Percentiles rank a stretch among this genome's conserved stretches.
Conservation (phyloP, 2,797 vertebrate genomes). For the Pseudochromis fuscus region DNA sequence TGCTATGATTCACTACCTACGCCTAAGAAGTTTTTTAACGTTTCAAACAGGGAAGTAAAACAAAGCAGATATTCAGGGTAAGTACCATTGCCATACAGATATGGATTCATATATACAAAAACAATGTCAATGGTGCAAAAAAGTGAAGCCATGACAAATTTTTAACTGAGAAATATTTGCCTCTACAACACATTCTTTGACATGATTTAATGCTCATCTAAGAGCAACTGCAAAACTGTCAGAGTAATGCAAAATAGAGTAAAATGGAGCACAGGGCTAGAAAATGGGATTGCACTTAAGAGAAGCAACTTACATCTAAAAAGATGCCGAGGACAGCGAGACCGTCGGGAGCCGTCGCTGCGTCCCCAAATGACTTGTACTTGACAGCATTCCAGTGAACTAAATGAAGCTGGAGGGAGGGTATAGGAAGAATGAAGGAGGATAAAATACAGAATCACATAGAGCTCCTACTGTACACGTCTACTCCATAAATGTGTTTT, state of each 20-base stretch:
- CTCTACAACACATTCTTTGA: no score
- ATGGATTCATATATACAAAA: no score
- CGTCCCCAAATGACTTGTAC: conserved; percentile 91
- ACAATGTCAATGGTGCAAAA: no score
- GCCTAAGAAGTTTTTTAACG: no score
- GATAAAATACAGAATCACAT: neutral
- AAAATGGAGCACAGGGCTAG: neutral
- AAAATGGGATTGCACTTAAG: neutral
- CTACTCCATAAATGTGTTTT: neutral
- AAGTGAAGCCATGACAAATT: no score
- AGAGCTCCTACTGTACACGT: neutral
- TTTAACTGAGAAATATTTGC: no score
- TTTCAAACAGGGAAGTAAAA: neutral
- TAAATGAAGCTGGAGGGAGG: conserved; percentile 90
- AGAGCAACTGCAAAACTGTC: no score
- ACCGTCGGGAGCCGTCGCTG: conserved; percentile 90
- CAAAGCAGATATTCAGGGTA: no score
- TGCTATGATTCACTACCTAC: no score
- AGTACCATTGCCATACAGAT: neutral
- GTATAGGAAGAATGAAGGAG: conserved; percentile 13
- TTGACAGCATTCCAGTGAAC: conserved; percentile 97
- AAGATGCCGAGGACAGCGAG: conserved; percentile 95
- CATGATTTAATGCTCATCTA: no score
- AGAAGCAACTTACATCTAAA: conserved; percentile 88
- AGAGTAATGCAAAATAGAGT: neutral